Percentiles rank a stretch among this genome's conserved stretches.
Evolutionary conservation across 2,113 vertebrate species (phyloP).

Genomic region (Thinocorus orbignyianus): DNA sequence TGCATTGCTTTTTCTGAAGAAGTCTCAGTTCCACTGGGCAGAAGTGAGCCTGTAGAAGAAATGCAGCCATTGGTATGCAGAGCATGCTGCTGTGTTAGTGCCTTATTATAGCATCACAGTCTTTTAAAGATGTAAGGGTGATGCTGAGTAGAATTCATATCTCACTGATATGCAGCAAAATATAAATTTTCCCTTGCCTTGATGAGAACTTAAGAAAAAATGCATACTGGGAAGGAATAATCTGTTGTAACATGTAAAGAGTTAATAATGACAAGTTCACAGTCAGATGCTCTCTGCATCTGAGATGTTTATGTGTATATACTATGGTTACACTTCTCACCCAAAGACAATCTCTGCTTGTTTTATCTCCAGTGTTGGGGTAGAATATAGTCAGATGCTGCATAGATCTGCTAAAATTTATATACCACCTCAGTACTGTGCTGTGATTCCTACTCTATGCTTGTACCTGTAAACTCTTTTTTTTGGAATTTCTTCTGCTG

Average conservation of each 20-base stretch:
- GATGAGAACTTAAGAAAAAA: background rate
- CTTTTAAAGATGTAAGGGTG: constrained; percentile 8
- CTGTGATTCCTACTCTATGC: background rate
- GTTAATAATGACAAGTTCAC: background rate
- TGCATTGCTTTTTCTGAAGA: background rate
- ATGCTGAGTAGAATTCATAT: constrained; percentile 23
- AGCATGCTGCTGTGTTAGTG: background rate
- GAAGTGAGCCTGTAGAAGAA: constrained; percentile 21
- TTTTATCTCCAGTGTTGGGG: background rate
- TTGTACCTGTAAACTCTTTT: background rate
- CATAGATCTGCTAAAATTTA: background rate
- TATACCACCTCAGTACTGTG: background rate
- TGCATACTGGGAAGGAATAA: background rate
- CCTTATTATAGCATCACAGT: background rate
- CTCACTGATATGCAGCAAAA: background rate
- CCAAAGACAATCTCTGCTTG: background rate
- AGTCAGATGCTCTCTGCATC: background rate
- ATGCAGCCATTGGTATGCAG: background rate
- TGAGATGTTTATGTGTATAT: background rate
- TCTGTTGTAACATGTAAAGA: background rate
- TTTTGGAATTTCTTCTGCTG: background rate
- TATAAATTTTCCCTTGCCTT: background rate
- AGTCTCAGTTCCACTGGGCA: background rate
- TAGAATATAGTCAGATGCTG: background rate
- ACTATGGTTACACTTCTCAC: background rate